Percentiles rank a stretch among this genome's conserved stretches.
Evolutionary conservation across 2,888 invertebrate species (phyloP).

Genomic region (Sabellastarte sp.): DNA sequence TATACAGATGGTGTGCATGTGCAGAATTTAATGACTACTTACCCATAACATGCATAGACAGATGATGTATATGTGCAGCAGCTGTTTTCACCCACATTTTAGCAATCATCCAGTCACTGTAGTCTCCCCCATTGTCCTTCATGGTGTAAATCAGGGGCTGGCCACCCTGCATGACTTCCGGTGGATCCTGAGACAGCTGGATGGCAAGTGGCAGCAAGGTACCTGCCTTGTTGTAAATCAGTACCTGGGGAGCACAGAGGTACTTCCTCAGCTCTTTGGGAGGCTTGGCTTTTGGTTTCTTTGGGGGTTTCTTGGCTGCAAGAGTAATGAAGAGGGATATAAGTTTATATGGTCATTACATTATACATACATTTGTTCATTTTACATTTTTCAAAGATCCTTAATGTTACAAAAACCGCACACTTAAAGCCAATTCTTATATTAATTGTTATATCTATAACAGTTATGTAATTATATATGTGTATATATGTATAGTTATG

Average conservation of each 20-base stretch:
- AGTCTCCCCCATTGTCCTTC: slow-evolving; percentile 12
- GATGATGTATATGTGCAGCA: slow-evolving; percentile 9
- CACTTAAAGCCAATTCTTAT: too few relatives aligned
- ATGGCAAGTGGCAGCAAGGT: neutral
- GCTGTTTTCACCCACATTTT: slow-evolving; percentile 22
- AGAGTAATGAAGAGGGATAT: neutral
- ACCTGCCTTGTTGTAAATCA: neutral
- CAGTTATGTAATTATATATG: too few relatives aligned
- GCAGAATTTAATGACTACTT: too few relatives aligned
- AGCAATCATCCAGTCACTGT: slow-evolving; percentile 21
- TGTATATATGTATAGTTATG: too few relatives aligned
- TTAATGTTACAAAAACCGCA: too few relatives aligned
- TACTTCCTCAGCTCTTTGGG: slow-evolving; percentile 4
- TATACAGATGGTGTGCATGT: too few relatives aligned
- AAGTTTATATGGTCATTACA: neutral
- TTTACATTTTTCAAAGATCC: too few relatives aligned
- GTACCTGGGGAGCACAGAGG: slow-evolving; percentile 10
- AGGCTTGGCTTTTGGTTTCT: neutral
- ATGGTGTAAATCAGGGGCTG: slow-evolving; percentile 11
- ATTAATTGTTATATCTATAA: too few relatives aligned
- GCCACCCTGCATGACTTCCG: too few relatives aligned
- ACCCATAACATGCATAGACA: slow-evolving; percentile 4
- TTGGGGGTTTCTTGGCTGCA: neutral
- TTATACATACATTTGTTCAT: neutral
- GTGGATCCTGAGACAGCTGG: neutral